Evolutionary conservation across 2,797 vertebrate species (phyloP), one percentile per base, ranked within the genome.

Genomic region (Notolepis coatsorum): DNA sequence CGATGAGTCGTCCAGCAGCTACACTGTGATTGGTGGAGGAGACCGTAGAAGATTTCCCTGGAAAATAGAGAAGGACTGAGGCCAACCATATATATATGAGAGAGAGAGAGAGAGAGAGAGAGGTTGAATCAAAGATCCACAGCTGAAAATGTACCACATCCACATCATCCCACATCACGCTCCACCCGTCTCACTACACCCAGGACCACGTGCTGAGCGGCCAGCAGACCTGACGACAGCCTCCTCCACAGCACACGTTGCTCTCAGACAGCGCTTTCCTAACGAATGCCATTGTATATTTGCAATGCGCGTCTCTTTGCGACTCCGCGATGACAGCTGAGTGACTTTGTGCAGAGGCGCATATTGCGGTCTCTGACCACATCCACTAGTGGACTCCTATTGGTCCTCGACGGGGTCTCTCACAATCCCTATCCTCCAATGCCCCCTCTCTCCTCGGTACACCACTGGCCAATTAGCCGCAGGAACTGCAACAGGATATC

Each of bases 311-410:
- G 8, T 63, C 37, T 43, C 30, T 10, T 12, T 56, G 51, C 60
- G 45, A 18, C 61, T 52, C 4, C 13, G 50, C 66, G 43, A 56
- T 67, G 62, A 60, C 33, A 61, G 68, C 68, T 60, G 17, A 72
- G 12, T 24, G 42, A 66, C 31, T 60, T 13, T 65, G 68, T 66
- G 45, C 68, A 55, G 49, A 73, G 65, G 33, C 15, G 17, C 53
- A 56, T 68, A 66, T 27, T 75, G 78, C 20, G 69, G 71, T 77
- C 49, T 77, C 70, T 39, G 71, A 61, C 68, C 72, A 67, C 71
- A 61, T 58, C 38, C 69, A 65, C 53, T 4, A 28, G 77, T 74
- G 58, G 39, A 63, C 71, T 68, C 28, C 49, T 60, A 67, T 64
- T 77, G 78, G 74, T 75, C 66, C 35, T 6, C 39, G 60, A 61